Evolutionary conservation across 2,888 invertebrate species (phyloP).

Genomic region (Pardosa pseudoannulata): DNA sequence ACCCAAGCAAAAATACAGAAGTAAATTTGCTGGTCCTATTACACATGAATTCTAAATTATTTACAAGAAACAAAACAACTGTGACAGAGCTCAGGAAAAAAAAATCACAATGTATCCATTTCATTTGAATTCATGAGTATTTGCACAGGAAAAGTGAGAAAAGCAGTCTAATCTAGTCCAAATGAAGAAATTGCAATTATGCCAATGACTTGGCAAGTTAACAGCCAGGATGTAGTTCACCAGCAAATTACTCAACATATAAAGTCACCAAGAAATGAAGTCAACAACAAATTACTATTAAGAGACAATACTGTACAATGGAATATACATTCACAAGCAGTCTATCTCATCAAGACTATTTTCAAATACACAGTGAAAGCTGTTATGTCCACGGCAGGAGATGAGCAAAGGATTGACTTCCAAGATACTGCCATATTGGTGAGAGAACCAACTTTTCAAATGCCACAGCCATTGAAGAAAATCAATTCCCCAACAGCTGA

Average conservation of each 20-base stretch:
- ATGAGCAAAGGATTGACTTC: conserved; percentile 37
- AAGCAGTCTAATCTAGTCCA: conserved; percentile 9
- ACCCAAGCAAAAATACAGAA: not conserved
- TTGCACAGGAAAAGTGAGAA: not conserved
- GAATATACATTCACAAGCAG: conserved; percentile 45
- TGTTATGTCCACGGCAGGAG: conserved; percentile 49
- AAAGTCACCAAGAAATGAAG: conserved; percentile 17
- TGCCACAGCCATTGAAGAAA: conserved; percentile 6
- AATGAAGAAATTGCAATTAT: not conserved
- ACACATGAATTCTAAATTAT: not conserved
- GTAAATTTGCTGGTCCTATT: not conserved
- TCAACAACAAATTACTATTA: conserved; percentile 30
- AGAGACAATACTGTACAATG: conserved; percentile 47
- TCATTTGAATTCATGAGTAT: not conserved
- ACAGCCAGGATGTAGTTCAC: not conserved
- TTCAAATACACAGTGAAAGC: conserved; percentile 46
- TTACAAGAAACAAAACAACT: not conserved
- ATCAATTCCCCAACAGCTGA: conserved; percentile 4
- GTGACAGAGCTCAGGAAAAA: not conserved
- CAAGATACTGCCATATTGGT: conserved; percentile 16
- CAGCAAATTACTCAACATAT: conserved; percentile 31
- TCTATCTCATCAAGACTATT: conserved; percentile 23
- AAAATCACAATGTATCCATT: not conserved
- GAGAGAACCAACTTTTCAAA: conserved; percentile 22
- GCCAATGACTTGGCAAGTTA: not conserved